phyloP scores from a whole-genome alignment of 1,140 invertebrate genomes.

The Bathynomus jamesi region DNA sequence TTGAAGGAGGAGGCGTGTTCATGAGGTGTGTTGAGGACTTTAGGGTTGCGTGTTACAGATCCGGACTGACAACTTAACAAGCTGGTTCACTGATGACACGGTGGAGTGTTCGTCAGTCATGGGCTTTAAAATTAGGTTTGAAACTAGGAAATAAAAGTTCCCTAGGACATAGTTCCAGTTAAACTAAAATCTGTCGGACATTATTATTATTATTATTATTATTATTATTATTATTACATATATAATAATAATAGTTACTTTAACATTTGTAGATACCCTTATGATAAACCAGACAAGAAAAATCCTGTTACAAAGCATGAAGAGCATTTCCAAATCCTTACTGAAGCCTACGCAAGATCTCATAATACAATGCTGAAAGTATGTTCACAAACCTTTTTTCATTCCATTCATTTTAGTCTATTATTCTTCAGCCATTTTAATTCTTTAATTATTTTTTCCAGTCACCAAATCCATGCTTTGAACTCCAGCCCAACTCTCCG shows the following conservation, averaged over 20 bases:
- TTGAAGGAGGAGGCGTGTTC: slow-evolving; percentile 44
- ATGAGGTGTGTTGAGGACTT: slow-evolving; percentile 44
- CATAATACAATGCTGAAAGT: slow-evolving; percentile 37
- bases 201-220: slow-evolving; percentile 4
- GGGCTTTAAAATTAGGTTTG: no score
- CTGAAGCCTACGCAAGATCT: slow-evolving; percentile 36
- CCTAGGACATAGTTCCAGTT: no score
- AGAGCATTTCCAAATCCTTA: slow-evolving; percentile 41
- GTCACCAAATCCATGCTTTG: slow-evolving; percentile 34
- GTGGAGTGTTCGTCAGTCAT: no score
- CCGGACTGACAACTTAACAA: no score
- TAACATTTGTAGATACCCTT: slow-evolving; percentile 14
- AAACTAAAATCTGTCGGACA: not conserved
- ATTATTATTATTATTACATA: not conserved
- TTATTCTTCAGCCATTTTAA: no score
- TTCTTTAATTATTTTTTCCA: no score
- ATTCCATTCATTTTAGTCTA: not conserved
- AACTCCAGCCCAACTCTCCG: slow-evolving; percentile 29
- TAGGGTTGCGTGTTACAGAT: no score
- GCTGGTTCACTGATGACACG: not conserved
- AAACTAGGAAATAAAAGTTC: no score
- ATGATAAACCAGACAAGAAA: slow-evolving; percentile 23
- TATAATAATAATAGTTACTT: not conserved
- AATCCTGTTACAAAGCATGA: slow-evolving; percentile 40
- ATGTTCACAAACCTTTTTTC: slow-evolving; percentile 2